Evolutionary conservation across 2,888 invertebrate species (phyloP), one percentile per base, ranked within the genome.

Genomic region (Leucoptera coffeella): DNA sequence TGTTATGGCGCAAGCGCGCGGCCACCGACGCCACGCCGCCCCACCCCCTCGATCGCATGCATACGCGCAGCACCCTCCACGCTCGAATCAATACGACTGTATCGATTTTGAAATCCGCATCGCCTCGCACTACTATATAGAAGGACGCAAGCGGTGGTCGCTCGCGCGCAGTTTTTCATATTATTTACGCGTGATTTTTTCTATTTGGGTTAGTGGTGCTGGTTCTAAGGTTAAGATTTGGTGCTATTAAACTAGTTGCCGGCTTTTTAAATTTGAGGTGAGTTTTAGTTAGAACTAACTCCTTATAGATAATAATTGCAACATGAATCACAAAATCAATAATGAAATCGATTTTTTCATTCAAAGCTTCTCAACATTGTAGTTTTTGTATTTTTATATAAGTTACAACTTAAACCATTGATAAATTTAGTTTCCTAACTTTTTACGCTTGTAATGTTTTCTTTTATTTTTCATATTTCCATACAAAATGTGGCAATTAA

Each of bases 21-120:
- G n/a, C 80, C 79, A 81, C 76, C 80, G 76, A 77, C 78, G 75
- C 75, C 75, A 77, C 78, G 75, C 78, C 79, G 80, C 62, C 67
- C 56, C n/a, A n/a, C n/a, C n/a, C n/a, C n/a, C n/a, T 82, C 82
- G 80, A 82, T 82, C 75, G 74, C 79, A 82, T 82, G n/a, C n/a
- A 81, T 79, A 81, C 76, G 80, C 76, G 77, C 78, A 75, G 75
- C 75, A 77, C 78, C 75, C 78, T 79, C 80, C 62, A 67, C 56
- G 56, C 62, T 17, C 71, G 71, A 75, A 78, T 79, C 79, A 80
- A 81, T 82, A 79, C 74, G 56, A 74, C 17, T 17, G 17, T 17
- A 17, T 82, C 80, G 82, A 82, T 82, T 80, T 80, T 77, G 60
- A 61, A 50, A 74, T 74, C 73, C 74, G 73, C 74, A 73, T 9